Conservation (phyloP, 2,888 invertebrate genomes). For the Tenodera sinensis region DNA sequence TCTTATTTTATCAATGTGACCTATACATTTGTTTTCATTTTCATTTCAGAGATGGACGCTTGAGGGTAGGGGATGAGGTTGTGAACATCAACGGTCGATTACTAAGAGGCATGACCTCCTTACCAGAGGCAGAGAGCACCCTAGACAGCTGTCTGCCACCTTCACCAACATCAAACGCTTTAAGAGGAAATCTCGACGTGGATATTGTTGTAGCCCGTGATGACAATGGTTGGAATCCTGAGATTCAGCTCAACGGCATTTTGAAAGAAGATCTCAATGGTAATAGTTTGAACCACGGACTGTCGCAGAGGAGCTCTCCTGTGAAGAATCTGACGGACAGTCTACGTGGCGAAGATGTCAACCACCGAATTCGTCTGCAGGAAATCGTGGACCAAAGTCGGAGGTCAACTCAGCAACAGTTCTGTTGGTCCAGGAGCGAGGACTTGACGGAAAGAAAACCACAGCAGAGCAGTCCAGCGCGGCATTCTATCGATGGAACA, state of each 20-base stretch:
- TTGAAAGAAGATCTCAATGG: neutral
- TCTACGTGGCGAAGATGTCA: neutral
- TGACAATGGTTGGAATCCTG: neutral
- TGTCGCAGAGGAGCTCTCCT: neutral
- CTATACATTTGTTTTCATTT: neutral
- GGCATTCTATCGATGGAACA: neutral
- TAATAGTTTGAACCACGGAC: neutral
- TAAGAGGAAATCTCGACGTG: constrained; percentile 31
- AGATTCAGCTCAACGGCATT: neutral
- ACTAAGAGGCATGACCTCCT: constrained; percentile 42
- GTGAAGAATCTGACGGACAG: neutral
- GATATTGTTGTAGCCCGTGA: constrained; percentile 39
- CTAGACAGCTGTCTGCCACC: constrained; percentile 29
- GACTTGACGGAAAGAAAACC: neutral
- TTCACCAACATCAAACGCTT: constrained; percentile 33
- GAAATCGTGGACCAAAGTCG: neutral
- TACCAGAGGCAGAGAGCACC: constrained; percentile 38
- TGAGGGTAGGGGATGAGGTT: constrained; percentile 48
- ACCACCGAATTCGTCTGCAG: neutral
- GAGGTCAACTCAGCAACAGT: neutral
- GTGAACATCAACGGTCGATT: constrained; percentile 48
- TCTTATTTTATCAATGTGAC: too few relatives aligned
- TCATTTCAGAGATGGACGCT: constrained; percentile 43
- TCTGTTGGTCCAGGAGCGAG: constrained; percentile 5
- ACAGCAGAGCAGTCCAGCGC: neutral